These are phyloP conservation scores for Trichogramma pretiosum DNA, from an alignment of 1,140 invertebrate genomes.

Conservation along the genomic window DNA sequence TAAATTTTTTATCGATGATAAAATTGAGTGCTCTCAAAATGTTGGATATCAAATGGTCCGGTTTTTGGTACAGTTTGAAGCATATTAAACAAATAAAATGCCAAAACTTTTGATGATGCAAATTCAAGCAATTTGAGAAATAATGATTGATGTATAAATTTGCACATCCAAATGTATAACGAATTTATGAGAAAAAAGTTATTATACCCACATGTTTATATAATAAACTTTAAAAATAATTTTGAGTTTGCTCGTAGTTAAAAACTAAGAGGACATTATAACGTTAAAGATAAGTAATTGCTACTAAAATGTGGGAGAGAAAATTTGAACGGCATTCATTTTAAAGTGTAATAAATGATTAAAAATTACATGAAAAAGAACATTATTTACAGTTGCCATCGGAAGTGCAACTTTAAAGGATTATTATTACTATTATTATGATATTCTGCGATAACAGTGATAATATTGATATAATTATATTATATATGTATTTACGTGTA, in stretches of 20 bases:
- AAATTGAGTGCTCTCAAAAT: too few species aligned
- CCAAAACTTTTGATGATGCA: conserved; percentile 9
- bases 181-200: too few species aligned
- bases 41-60: too few species aligned
- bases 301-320: too few species aligned
- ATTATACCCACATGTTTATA: not conserved
- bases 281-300: too few species aligned
- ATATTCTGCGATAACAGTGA: conserved; percentile 39
- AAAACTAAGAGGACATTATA: not conserved
- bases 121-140: not conserved
- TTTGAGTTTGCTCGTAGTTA: conserved; percentile 10
- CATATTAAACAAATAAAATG: not conserved
- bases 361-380: not conserved
- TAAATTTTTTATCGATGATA: too few species aligned
- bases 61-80: too few species aligned
- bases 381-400: conserved; percentile 23
- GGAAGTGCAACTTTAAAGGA: conserved; percentile 37
- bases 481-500: conserved; percentile 43
- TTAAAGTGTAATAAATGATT: conserved; percentile 13
- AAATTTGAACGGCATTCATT: conserved; percentile 9
- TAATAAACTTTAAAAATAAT: conserved; percentile 7
- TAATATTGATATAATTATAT: conserved; percentile 30
- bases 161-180: too few species aligned
- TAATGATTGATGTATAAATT: too few species aligned
- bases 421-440: too few species aligned